These are phyloP conservation scores for Lontra canadensis DNA, from an alignment of 2,113 vertebrate species.

Conservation along the genomic window DNA sequence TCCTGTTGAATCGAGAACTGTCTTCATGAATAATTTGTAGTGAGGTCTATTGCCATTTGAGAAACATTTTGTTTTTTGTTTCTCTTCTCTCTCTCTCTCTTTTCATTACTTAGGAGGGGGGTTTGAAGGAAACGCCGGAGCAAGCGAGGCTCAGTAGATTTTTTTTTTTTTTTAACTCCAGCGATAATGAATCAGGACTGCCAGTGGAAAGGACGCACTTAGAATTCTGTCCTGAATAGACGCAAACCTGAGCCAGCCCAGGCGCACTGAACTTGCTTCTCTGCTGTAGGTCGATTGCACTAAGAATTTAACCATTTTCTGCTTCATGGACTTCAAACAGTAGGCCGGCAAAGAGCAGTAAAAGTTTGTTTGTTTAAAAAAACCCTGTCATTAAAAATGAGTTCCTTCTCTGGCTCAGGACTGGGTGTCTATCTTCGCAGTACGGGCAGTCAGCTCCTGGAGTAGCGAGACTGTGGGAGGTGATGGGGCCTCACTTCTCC, in stretches of 20 bases:
- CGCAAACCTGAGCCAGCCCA: constrained; percentile 63
- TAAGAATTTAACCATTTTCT: constrained; percentile 88
- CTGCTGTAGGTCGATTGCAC: constrained; percentile 84
- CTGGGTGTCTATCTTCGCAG: constrained; percentile 75
- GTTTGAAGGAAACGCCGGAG: constrained; percentile 75
- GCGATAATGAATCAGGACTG: constrained; percentile 79
- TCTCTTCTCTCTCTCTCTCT: neutral
- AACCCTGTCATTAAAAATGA: constrained; percentile 83
- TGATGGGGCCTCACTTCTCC: neutral
- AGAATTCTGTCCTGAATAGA: constrained; percentile 77
- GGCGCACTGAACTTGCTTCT: constrained; percentile 77
- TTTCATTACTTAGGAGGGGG: constrained; percentile 78
- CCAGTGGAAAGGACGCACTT: constrained; percentile 71
- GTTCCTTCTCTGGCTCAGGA: constrained; percentile 73
- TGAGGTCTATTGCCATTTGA: constrained; percentile 84
- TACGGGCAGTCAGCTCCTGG: constrained; percentile 55
- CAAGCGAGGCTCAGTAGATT: constrained; percentile 75
- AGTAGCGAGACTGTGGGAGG: constrained; percentile 9
- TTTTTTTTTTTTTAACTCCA: constrained; percentile 41
- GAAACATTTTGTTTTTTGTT: constrained; percentile 79
- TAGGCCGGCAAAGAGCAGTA: constrained; percentile 85
- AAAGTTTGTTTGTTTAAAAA: constrained; percentile 88
- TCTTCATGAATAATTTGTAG: constrained; percentile 88
- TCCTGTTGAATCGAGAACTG: constrained; percentile 86
- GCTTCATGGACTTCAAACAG: constrained; percentile 86